Percentiles rank a stretch among this genome's conserved stretches.
Evolutionary conservation across 2,888 invertebrate species (phyloP).

Genomic region (Sisyra terminalis): DNA sequence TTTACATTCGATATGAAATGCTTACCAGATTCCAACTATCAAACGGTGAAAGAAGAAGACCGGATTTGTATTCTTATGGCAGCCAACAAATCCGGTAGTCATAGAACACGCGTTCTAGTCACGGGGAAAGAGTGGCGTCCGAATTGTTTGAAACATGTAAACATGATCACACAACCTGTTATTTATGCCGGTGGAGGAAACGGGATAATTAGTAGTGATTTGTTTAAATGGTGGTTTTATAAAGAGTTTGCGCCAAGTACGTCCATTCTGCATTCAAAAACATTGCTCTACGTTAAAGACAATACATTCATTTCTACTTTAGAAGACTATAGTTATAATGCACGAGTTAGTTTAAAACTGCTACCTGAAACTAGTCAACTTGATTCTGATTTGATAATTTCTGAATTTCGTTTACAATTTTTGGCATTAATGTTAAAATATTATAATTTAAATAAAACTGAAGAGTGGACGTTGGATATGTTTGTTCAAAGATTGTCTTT

Average conservation of each 20-base stretch:
- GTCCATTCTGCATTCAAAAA: constrained; percentile 26
- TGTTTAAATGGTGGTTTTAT: constrained; percentile 32
- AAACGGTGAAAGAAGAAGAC: constrained; percentile 11
- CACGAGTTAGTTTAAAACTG: not conserved
- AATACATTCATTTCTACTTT: constrained; percentile 24
- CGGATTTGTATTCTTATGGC: constrained; percentile 26
- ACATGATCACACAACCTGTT: constrained; percentile 31
- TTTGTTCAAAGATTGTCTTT: constrained; percentile 19
- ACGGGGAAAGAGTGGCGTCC: constrained; percentile 29
- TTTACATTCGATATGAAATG: constrained; percentile 27
- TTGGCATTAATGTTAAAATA: constrained; percentile 6
- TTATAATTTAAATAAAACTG: not conserved
- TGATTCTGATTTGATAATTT: constrained; percentile 5
- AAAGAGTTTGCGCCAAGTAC: constrained; percentile 30
- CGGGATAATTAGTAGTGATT: constrained; percentile 25
- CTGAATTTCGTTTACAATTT: constrained; percentile 7
- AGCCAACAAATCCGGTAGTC: constrained; percentile 27
- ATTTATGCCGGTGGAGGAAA: constrained; percentile 30
- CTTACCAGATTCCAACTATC: constrained; percentile 19
- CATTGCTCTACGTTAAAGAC: constrained; percentile 25
- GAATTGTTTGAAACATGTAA: constrained; percentile 25
- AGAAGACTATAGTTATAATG: constrained; percentile 17
- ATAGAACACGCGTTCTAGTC: constrained; percentile 28
- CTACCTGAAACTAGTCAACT: not conserved
- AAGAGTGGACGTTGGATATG: not conserved